phyloP scores from a whole-genome alignment of 1,140 invertebrate genomes.

The Laupala kohalensis region DNA sequence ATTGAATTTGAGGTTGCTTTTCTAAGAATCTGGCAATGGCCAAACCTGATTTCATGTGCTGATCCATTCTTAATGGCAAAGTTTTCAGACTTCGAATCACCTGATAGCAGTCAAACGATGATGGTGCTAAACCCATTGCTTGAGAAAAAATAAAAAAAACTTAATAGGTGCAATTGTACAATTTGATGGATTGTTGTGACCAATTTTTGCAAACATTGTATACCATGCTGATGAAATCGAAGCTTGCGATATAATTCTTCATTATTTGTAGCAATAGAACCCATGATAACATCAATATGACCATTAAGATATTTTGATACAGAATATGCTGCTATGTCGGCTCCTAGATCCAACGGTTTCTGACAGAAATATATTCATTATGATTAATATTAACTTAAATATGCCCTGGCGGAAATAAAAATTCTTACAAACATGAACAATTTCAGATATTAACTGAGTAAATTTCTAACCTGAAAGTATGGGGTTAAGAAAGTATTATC shows the following conservation, averaged over 20 bases:
- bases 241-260: conserved; percentile 35
- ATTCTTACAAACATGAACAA: too few relatives aligned
- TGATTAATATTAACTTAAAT: background rate
- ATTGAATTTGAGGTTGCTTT: conserved; percentile 39
- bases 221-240: conserved; percentile 44
- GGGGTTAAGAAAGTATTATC: conserved; percentile 59
- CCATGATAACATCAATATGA: conserved; percentile 58
- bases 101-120: conserved; percentile 90
- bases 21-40: conserved; percentile 70
- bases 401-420: too few relatives aligned
- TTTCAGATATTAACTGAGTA: too few relatives aligned
- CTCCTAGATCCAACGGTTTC: conserved; percentile 47
- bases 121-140: conserved; percentile 85
- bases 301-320: conserved; percentile 62
- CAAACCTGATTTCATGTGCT: conserved; percentile 68
- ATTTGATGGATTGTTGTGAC: background rate
- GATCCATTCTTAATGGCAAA: conserved; percentile 77
- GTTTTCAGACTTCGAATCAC: conserved; percentile 93
- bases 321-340: conserved; percentile 53
- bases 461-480: conserved; percentile 40
- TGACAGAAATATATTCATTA: conserved; percentile 19
- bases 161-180: background rate
- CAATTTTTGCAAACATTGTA: conserved; percentile 2
- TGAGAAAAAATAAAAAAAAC: background rate
- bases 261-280: conserved; percentile 37